Conservation (phyloP, 2,113 vertebrate genomes). For the Catharus bicknelli region DNA sequence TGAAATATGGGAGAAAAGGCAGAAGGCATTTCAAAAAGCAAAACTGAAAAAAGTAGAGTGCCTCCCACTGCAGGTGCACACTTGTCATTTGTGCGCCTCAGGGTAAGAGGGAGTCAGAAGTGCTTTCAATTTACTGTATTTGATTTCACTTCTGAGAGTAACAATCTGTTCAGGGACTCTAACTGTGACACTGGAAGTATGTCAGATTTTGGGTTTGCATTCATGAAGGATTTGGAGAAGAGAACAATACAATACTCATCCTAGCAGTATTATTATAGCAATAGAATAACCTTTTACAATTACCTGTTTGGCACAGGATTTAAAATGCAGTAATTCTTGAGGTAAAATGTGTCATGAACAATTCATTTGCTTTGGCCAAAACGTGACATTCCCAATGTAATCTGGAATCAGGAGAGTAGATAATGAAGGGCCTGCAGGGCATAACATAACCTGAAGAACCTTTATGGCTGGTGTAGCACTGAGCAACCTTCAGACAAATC, state of each 20-base stretch:
- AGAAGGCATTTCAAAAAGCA: not conserved
- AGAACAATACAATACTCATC: not conserved
- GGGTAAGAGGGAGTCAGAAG: not conserved
- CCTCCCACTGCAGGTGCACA: not conserved
- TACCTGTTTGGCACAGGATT: not conserved
- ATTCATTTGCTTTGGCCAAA: not conserved
- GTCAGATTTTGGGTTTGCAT: constrained; percentile 1
- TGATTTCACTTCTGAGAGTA: constrained; percentile 28
- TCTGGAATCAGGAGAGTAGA: not conserved
- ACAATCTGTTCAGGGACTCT: constrained; percentile 39
- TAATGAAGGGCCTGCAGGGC: not conserved
- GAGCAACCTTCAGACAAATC: not conserved
- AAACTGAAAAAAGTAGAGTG: not conserved
- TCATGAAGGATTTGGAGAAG: not conserved
- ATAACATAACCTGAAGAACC: not conserved
- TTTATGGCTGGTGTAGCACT: rapidly evolving
- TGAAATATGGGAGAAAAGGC: not conserved
- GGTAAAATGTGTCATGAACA: not conserved
- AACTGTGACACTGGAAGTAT: not conserved
- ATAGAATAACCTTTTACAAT: not conserved
- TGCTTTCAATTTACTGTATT: constrained; percentile 11
- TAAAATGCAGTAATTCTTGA: not conserved
- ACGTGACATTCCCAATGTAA: not conserved
- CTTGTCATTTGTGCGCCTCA: not conserved
- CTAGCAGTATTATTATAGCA: not conserved